phyloP scores from a whole-genome alignment of 2,113 vertebrate species.

The Cardinalis cardinalis region DNA sequence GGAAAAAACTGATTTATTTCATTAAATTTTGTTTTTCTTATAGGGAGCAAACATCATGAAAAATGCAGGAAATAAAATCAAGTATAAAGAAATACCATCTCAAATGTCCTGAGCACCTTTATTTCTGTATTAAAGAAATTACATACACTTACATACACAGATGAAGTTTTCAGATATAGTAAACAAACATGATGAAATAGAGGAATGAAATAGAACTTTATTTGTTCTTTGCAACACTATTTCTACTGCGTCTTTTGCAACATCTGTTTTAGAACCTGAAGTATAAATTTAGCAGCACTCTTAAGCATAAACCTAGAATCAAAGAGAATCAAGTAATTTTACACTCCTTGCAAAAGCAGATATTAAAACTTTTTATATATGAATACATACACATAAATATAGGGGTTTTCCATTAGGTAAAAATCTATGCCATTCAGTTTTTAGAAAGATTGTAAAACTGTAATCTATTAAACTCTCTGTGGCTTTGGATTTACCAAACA shows the following conservation, averaged over 20 bases:
- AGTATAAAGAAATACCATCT: not conserved
- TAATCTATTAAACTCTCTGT: not conserved
- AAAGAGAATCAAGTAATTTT: not conserved
- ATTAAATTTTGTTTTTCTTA: not conserved
- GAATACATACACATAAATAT: accelerated
- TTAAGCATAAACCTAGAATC: not conserved
- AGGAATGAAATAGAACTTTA: not conserved
- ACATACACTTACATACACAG: not conserved
- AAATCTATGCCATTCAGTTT: not conserved
- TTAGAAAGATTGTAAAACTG: not conserved
- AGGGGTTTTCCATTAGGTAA: not conserved
- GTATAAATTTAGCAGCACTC: not conserved
- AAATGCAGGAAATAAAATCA: not conserved
- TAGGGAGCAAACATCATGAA: not conserved
- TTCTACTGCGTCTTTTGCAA: not conserved
- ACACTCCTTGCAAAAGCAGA: not conserved
- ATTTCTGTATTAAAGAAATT: not conserved
- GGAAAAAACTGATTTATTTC: not conserved
- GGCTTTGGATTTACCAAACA: not conserved
- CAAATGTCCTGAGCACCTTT: not conserved
- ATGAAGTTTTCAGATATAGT: not conserved
- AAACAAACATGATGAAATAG: not conserved
- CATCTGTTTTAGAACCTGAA: not conserved
- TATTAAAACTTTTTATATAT: not conserved
- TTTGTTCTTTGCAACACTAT: not conserved